phyloP scores from a whole-genome alignment of 1,140 invertebrate species.

The Calosoma granatense region DNA sequence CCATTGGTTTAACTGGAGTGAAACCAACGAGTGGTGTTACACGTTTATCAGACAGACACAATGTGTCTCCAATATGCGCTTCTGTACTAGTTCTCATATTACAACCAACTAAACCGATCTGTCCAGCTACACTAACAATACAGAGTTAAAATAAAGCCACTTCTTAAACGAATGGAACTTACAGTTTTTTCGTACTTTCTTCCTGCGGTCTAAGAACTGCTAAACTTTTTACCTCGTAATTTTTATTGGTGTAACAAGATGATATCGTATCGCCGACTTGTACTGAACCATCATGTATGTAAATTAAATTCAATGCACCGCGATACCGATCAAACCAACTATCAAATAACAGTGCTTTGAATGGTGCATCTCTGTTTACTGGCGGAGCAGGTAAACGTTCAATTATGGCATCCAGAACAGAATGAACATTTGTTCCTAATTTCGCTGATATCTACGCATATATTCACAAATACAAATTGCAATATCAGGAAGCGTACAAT shows the following conservation, averaged over 20 bases:
- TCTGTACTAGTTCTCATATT: conserved; percentile 73
- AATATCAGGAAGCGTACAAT: no score
- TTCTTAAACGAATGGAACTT: no score
- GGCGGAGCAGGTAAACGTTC: conserved; percentile 66
- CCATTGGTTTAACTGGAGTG: conserved; percentile 70
- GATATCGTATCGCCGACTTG: conserved; percentile 55
- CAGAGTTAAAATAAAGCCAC: not conserved
- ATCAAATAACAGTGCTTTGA: conserved; percentile 84
- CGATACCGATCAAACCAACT: conserved; percentile 86
- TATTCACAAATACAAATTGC: no score
- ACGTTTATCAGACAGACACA: conserved; percentile 43
- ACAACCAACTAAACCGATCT: conserved; percentile 73
- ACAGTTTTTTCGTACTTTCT: conserved; percentile 55
- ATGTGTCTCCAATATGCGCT: conserved; percentile 76
- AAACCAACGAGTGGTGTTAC: conserved; percentile 58
- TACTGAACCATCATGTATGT: conserved; percentile 63
- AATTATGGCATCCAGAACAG: conserved; percentile 68
- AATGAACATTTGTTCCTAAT: conserved; percentile 65
- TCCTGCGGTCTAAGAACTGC: conserved; percentile 74
- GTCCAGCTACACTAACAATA: conserved; percentile 54
- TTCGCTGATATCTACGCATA: conserved; percentile 74
- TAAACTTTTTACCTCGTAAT: conserved; percentile 70
- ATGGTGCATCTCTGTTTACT: conserved; percentile 45
- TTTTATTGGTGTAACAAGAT: conserved; percentile 53
- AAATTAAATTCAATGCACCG: conserved; percentile 74